phyloP scores from a whole-genome alignment of 2,888 invertebrate genomes.

The Orthonevra nobilis region DNA sequence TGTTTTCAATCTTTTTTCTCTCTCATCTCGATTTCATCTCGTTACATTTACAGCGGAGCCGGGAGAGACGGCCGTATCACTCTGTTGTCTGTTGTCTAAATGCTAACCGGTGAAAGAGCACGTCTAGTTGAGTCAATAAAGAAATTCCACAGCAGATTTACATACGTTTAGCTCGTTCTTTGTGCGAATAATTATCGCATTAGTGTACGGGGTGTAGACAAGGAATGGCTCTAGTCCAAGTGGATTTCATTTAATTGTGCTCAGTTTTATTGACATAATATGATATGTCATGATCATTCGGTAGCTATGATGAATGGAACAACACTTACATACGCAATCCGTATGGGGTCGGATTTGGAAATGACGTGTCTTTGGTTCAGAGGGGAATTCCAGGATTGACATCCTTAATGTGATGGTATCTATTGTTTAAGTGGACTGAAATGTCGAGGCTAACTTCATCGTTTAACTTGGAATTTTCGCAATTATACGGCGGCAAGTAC shows the following conservation, averaged over 20 bases:
- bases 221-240: slow-evolving; percentile 24
- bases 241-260: slow-evolving; percentile 60
- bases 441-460: slow-evolving; percentile 26
- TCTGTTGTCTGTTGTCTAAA: background rate
- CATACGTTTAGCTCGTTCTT: slow-evolving; percentile 57
- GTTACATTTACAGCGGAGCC: background rate
- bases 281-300: slow-evolving; percentile 4
- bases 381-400: slow-evolving; percentile 44
- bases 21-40: slow-evolving; percentile 14
- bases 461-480: background rate
- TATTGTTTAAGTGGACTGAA: slow-evolving; percentile 36
- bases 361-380: too few relatives aligned
- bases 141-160: slow-evolving; percentile 63
- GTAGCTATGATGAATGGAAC: slow-evolving; percentile 10
- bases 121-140: slow-evolving; percentile 60
- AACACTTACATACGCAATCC: slow-evolving; percentile 15
- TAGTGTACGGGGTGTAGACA: slow-evolving; percentile 12
- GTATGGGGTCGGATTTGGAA: slow-evolving; percentile 1
- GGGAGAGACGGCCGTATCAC: background rate
- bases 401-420: slow-evolving; percentile 27
- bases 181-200: slow-evolving; percentile 56
- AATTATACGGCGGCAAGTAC: slow-evolving; percentile 10
- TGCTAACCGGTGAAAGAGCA: slow-evolving; percentile 19
- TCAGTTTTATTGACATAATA: slow-evolving; percentile 16
- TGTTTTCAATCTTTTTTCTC: slow-evolving; percentile 18